Evolutionary conservation across 2,888 invertebrate genomes (phyloP), one percentile per base, ranked within the genome.

Genomic region (Brachylomia viminalis): DNA sequence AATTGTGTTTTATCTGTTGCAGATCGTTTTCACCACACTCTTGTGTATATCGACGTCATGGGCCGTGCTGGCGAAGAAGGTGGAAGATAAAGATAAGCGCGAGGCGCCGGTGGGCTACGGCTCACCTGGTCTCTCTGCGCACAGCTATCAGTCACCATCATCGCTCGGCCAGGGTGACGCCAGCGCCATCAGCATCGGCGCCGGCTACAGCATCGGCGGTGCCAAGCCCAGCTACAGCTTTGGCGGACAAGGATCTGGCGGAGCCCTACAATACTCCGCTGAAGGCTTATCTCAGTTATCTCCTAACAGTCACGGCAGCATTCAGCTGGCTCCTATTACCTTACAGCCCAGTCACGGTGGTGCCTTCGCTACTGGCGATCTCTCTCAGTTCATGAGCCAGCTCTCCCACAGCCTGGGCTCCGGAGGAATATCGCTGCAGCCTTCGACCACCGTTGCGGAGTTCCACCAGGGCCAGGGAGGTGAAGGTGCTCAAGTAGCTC

Each of bases 181-280:
- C 65, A 96, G 92, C 80, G 90, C 96, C 33, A 94, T 96, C 84
- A 96, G 95, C 82, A 91, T 96, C 42, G 96, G 96, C 15, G 96
- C 96, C 11, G 96, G 96, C 30, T 96, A 96, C 90, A 96, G 95
- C 86, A 92, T 96, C 58, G 96, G 96, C 27, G 96, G 96, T 69
- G 93, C 92, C 4, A 96, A 96, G 77, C 95, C 95, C 23, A 91
- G 86, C 78, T 95, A 90, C 87, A 92, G 80, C 70, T 94, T 92
- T 61, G 93, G 90, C 15, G 93, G 92, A 45, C 93, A 93, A 79
- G 93, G 92, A 82, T 90, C 91, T 56, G 90, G 91, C 30, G 91
- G 90, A 71, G 89, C 91, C 56, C 91, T 92, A 45, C 95, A 95
- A 72, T 86, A 86, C 91, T 52, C 90, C 91, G 42, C 86, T 91